A percentile compares a stretch with the other conserved stretches of the same genome.
Conservation (phyloP, 2,797 vertebrate species). For the Prunella strophiata region DNA sequence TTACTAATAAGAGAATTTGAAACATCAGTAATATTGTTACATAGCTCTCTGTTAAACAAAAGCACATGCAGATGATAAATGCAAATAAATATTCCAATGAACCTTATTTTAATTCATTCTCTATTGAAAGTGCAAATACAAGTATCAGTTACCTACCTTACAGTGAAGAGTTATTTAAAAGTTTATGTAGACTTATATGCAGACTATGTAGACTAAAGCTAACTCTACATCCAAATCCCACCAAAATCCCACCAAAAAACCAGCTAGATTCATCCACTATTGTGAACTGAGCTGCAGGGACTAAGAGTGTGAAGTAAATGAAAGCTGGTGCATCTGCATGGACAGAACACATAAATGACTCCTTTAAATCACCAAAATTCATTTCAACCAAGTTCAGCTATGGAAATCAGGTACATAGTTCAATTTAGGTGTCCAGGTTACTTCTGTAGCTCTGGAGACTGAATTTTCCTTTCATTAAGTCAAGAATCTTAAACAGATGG, state of each 20-base stretch:
- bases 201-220: not conserved
- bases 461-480: not conserved
- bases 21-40: not conserved
- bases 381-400: not conserved
- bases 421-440: not conserved
- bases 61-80: not conserved
- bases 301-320: not conserved
- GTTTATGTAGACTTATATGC: not conserved
- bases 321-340: not conserved
- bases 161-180: not conserved
- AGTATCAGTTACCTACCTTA: not conserved
- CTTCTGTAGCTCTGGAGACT: not conserved
- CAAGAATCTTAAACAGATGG: not conserved
- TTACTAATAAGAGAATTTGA: not conserved
- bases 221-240: not conserved
- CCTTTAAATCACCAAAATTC: not conserved
- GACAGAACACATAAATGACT: not conserved
- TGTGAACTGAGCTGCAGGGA: not conserved
- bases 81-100: constrained; percentile 1
- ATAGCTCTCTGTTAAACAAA: constrained; percentile 6
- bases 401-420: not conserved
- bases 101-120: not conserved
- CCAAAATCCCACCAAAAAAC: not conserved
- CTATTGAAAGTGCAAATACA: not conserved
- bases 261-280: not conserved